Evolutionary conservation across 2,888 invertebrate genomes (phyloP).

Genomic region (Pammene aurita): DNA sequence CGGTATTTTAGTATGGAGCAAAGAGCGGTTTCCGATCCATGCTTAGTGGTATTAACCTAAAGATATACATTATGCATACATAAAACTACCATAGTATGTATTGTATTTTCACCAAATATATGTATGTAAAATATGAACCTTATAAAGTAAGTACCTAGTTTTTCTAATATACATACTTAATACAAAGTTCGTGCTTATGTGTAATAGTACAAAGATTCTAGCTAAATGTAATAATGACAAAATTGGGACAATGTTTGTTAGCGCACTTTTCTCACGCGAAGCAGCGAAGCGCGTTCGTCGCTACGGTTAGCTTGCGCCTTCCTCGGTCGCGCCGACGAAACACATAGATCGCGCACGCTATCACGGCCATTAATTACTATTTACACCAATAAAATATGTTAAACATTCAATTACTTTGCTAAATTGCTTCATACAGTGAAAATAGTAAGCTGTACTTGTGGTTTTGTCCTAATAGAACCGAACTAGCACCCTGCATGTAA

Average conservation of each 20-base stretch:
- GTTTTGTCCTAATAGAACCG: neutral
- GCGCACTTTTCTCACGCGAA: conserved; percentile 74
- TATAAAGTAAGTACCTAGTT: too few species aligned
- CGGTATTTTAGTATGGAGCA: too few species aligned
- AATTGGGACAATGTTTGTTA: conserved; percentile 68
- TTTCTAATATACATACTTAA: too few species aligned
- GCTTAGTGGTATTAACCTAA: too few species aligned
- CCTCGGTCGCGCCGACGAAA: conserved; percentile 58
- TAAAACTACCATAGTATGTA: too few species aligned
- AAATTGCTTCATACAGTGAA: too few species aligned
- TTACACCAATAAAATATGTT: conserved; percentile 17
- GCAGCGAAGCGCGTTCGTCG: conserved; percentile 72
- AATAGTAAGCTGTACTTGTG: too few species aligned
- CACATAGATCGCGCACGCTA: conserved; percentile 62
- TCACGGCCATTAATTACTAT: conserved; percentile 39
- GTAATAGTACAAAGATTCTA: neutral
- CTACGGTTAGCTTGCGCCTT: conserved; percentile 72
- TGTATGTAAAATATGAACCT: too few species aligned
- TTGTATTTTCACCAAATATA: too few species aligned
- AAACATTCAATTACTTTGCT: neutral
- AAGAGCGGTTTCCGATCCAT: too few species aligned
- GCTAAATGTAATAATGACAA: conserved; percentile 62
- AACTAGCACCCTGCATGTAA: neutral
- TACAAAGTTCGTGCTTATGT: neutral
- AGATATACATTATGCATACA: too few species aligned